These are phyloP conservation scores for Xenus cinereus DNA, from an alignment of 2,113 vertebrate genomes.

Conservation along the genomic window DNA sequence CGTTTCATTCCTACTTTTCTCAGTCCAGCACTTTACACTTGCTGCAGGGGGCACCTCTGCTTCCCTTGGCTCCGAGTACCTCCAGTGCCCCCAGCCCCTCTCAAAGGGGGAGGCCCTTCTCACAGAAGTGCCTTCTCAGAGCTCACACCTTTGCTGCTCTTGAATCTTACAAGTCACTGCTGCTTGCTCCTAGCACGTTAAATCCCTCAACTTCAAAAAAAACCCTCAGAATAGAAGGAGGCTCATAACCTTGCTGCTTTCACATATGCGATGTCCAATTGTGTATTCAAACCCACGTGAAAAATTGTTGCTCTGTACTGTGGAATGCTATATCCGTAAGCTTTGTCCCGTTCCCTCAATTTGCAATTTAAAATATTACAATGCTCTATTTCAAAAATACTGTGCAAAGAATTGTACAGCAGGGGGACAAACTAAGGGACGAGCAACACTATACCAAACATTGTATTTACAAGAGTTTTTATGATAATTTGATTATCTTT, in stretches of 20 bases:
- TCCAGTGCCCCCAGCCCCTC: not conserved
- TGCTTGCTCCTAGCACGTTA: not conserved
- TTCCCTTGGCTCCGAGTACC: not conserved
- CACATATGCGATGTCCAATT: not conserved
- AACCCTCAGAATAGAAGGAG: not conserved
- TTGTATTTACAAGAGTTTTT: not conserved
- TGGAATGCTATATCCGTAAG: not conserved
- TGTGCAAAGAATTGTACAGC: not conserved
- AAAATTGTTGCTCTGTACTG: not conserved
- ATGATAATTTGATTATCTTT: not conserved
- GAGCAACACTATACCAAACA: not conserved
- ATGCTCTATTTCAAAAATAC: not conserved
- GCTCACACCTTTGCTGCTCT: not conserved
- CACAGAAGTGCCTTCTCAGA: not conserved
- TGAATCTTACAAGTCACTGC: not conserved
- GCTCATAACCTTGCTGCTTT: not conserved
- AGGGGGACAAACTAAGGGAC: not conserved
- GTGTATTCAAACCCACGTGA: not conserved
- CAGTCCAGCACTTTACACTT: not conserved
- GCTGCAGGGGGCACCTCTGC: not conserved
- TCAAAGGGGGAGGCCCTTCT: not conserved
- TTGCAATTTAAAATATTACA: not conserved
- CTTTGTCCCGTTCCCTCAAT: not conserved
- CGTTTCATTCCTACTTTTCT: not conserved
- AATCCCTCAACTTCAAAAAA: not conserved